Evolutionary conservation across 2,113 vertebrate species (phyloP), one percentile per base, ranked within the genome.

Genomic region (Carassius gibelio): DNA sequence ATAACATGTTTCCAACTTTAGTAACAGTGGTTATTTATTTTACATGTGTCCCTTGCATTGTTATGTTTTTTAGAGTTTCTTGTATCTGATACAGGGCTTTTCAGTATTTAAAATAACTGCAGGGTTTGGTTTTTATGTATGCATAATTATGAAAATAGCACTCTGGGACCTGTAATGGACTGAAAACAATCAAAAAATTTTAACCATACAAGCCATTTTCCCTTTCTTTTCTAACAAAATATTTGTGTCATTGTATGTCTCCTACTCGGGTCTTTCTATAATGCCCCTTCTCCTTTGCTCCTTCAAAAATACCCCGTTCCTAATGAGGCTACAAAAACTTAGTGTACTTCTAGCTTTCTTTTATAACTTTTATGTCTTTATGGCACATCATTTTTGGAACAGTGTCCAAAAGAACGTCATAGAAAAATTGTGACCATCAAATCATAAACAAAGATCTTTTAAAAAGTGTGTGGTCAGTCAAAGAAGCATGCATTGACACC

Each of bases 401-500:
- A 57, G 61, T 23, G 17, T 84, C 75, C 74, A 78, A 84, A 76
- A 57, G 61, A 42, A 68, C 26, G 7, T 66, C n/a, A 42, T 55
- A 45, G 19, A 75, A 76, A 76, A 21, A 34, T 2, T 55, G 30
- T 66, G 45, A 77, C 61, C 26, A 57, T 75, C 71, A 84, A 75
- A 77, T 34, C 59, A 77, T 76, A 64, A 75, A 52, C 42, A 64
- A 59, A 62, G 55, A 57, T 72, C 21, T 55, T 75, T 72, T 45
- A 34, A 75, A 84, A 77, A 77, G 48, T 55, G 38, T 61, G 30
- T 78, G 38, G 50, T 69, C 66, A 59, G 83, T 78, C 74, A 68
- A 74, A 87, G 64, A 83, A 78, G 85, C 85, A 87, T 87, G 85
- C 85, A 83, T 52, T 69, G 72, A 78, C 81, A 87, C 85, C 81